Base-by-base conservation (phyloP, 2,113 vertebrate species). In the Halichoerus grypus region DNA sequence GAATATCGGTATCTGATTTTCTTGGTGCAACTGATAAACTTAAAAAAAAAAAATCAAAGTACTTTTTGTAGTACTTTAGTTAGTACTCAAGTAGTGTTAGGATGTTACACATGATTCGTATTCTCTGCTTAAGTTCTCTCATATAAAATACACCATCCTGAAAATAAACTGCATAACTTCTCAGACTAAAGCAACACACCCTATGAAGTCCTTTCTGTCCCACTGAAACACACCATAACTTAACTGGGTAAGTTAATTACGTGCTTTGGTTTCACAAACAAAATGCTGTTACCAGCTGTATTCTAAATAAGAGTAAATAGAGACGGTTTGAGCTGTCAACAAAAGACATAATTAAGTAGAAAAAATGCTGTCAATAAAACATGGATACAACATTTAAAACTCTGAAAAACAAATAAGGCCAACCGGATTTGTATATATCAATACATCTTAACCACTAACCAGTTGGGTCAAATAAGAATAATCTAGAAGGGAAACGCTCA, bases 211-310 rank as follows among this genome's bases (percentile, higher is more conserved):
- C 21, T 91, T 71, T 76, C 33, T 81, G 51, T 67, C 65, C 79
- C 84, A 90, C 55, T 57, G 79, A 97, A 97, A 88, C 46, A 94
- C 84, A 96, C 59, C 57, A 71, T 59, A 95, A 92, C 91, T 96
- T 94, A 92, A 97, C 92, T 80, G n/a, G 59, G 55, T 63, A 97
- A 93, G 94, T 94, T 97, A 97, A 96, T 94, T 97, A 91, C 24
- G 81, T 88, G 93, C 91, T 96, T 96, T 90, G 57, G 84, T 97
- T 97, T 98, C 83, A 97, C 92, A 97, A 97, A 96, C 82, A 94
- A 98, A 97, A 59, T 96, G 95, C 96, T 97, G 94, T 92, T 97
- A 95, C 95, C 96, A 97, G 95, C 93, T 97, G 97, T 95, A 97
- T 98, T 97, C 63, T 94, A 97, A 98, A 11, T 91, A 94, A 95